Evolutionary conservation across 2,113 vertebrate genomes (phyloP).

Genomic region (Campylomormyrus numenius): DNA sequence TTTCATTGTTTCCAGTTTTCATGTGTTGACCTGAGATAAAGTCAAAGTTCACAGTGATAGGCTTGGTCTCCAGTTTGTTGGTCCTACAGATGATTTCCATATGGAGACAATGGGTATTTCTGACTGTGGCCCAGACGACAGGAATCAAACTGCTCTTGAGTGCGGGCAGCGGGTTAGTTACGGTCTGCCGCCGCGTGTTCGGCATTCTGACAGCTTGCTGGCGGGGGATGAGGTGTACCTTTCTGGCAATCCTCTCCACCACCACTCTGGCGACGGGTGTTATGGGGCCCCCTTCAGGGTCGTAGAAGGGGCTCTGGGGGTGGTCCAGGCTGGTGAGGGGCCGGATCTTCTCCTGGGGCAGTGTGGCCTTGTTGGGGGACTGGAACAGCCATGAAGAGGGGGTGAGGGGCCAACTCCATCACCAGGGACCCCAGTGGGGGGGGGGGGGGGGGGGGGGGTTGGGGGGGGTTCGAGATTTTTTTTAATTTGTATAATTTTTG

Average conservation of each 20-base stretch:
- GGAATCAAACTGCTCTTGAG: background rate
- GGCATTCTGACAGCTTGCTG: background rate
- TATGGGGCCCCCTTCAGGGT: constrained; percentile 93
- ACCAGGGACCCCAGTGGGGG: background rate
- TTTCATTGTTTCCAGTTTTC: background rate
- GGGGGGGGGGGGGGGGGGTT: background rate
- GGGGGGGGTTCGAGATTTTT: too few species aligned
- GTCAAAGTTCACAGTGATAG: background rate
- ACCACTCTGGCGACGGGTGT: constrained; percentile 83
- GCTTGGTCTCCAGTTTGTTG: background rate
- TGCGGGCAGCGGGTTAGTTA: background rate
- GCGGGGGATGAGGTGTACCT: constrained; percentile 62
- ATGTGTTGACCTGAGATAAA: background rate
- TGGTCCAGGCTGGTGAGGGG: constrained; percentile 93
- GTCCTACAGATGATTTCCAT: background rate
- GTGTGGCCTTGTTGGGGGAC: constrained; percentile 85
- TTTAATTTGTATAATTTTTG: too few species aligned
- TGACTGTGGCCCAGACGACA: background rate
- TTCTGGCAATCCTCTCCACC: constrained; percentile 93
- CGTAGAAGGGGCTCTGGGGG: constrained; percentile 96
- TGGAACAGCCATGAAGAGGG: constrained; percentile 39
- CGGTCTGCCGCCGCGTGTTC: background rate
- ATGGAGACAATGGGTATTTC: background rate
- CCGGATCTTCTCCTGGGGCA: constrained; percentile 89
- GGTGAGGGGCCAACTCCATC: background rate